A percentile compares a stretch with the other conserved stretches of the same genome.
phyloP scores from a whole-genome alignment of 2,797 vertebrate species.

The Rousettus madagascariensis region DNA sequence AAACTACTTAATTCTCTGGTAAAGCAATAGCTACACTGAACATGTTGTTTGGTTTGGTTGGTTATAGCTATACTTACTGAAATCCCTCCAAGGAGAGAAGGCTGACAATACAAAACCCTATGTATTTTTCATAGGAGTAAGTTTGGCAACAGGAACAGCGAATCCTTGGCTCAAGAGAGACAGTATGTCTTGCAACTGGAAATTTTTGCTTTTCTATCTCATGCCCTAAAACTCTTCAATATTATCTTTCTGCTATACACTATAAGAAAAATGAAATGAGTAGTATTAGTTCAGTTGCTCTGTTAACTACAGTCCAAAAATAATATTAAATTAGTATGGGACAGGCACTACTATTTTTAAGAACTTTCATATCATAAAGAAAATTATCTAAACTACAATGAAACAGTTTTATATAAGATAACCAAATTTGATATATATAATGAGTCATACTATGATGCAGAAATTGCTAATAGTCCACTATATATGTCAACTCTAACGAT shows the following conservation, averaged over 20 bases:
- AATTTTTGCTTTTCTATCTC: background rate
- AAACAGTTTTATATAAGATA: conserved; percentile 29
- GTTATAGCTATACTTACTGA: background rate
- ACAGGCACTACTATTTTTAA: conserved; percentile 19
- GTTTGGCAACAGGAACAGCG: background rate
- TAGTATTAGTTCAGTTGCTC: background rate
- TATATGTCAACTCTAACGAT: background rate
- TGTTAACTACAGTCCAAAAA: background rate
- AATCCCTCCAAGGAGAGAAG: background rate
- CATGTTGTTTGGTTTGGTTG: background rate
- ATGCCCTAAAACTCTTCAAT: background rate
- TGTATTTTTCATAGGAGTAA: background rate
- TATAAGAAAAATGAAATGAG: background rate
- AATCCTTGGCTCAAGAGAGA: background rate
- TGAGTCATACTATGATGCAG: background rate
- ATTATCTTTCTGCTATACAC: background rate
- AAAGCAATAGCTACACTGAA: background rate
- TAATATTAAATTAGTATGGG: background rate
- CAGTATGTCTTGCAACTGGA: background rate
- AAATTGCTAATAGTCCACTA: conserved; percentile 20
- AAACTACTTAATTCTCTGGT: conserved; percentile 23
- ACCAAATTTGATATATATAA: background rate
- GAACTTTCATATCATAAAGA: background rate
- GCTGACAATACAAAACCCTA: background rate
- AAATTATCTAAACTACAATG: conserved; percentile 2